A percentile compares a stretch with the other conserved stretches of the same genome.
Conservation (phyloP, 2,888 invertebrate genomes). For the Pandemis heparana region DNA sequence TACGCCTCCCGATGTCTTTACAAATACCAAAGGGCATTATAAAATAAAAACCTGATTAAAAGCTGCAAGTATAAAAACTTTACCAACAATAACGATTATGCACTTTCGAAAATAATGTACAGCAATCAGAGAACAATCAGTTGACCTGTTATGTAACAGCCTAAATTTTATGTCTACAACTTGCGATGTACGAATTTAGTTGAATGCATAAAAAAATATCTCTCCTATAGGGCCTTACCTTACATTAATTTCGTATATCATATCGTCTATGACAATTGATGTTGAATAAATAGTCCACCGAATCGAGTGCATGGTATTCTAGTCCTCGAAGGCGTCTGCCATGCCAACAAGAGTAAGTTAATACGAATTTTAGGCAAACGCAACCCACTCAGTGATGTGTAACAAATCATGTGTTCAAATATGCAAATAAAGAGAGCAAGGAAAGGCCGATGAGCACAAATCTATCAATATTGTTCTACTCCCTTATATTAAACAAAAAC, state of each 20-base stretch:
- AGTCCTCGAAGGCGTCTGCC: slow-evolving; percentile 63
- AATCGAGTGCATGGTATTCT: slow-evolving; percentile 65
- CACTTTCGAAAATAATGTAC: slow-evolving; percentile 75
- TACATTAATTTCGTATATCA: slow-evolving; percentile 83
- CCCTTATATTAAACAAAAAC: slow-evolving; percentile 59
- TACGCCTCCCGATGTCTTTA: slow-evolving; percentile 77
- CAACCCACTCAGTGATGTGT: slow-evolving; percentile 68
- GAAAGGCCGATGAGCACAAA: slow-evolving; percentile 67
- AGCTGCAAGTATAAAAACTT: slow-evolving; percentile 80
- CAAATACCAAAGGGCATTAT: slow-evolving; percentile 73
- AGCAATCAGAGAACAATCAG: slow-evolving; percentile 52
- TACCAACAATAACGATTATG: slow-evolving; percentile 82
- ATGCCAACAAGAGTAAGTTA: slow-evolving; percentile 36
- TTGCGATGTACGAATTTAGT: slow-evolving; percentile 73
- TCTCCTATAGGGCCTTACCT: slow-evolving; percentile 84
- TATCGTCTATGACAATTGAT: slow-evolving; percentile 83
- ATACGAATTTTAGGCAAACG: slow-evolving; percentile 59
- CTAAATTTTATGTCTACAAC: slow-evolving; percentile 62
- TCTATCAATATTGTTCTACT: slow-evolving; percentile 47
- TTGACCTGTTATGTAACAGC: slow-evolving; percentile 59
- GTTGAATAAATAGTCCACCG: slow-evolving; percentile 67
- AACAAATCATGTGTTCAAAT: slow-evolving; percentile 76
- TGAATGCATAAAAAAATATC: slow-evolving; percentile 85
- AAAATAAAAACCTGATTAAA: slow-evolving; percentile 79
- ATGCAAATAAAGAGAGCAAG: slow-evolving; percentile 74